phyloP scores from a whole-genome alignment of 1,140 invertebrate genomes.

The Drosophila bocqueti region DNA sequence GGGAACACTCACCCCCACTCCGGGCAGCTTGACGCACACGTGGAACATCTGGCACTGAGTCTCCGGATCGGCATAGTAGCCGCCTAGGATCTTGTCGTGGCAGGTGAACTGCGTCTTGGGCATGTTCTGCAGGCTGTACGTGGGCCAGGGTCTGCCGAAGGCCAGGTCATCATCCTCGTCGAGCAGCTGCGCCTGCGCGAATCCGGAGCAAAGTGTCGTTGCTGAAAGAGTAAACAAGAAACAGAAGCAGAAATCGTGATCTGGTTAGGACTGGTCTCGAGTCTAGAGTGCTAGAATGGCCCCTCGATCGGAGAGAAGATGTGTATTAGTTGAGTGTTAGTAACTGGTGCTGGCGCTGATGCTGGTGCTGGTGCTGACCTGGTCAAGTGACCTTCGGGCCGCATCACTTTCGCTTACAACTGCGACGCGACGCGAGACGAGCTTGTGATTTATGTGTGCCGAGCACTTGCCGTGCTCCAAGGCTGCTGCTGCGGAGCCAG shows the following conservation, averaged over 20 bases:
- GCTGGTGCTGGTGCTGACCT: slow-evolving; percentile 39
- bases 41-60: slow-evolving; percentile 97
- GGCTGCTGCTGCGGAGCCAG: slow-evolving; percentile 46
- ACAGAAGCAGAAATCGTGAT: slow-evolving; percentile 57
- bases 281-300: slow-evolving; percentile 41
- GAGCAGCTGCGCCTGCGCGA: slow-evolving; percentile 60
- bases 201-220: slow-evolving; percentile 55
- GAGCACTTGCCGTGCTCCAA: slow-evolving; percentile 62
- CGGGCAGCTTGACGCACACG: slow-evolving; percentile 93
- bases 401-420: slow-evolving; percentile 73
- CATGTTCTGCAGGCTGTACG: slow-evolving; percentile 92
- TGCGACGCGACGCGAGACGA: slow-evolving; percentile 31
- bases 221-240: slow-evolving; percentile 43
- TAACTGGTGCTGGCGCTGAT: slow-evolving; percentile 15
- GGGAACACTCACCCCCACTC: slow-evolving; percentile 87
- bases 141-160: slow-evolving; percentile 86
- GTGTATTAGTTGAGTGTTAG: slow-evolving; percentile 16
- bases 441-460: slow-evolving; percentile 73
- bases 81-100: slow-evolving; percentile 93
- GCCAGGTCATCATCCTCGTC: slow-evolving; percentile 71
- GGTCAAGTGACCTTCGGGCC: slow-evolving; percentile 66
- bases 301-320: slow-evolving; percentile 2
- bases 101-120: slow-evolving; percentile 95
- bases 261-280: slow-evolving; percentile 46
- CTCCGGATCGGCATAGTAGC: slow-evolving; percentile 96